Conservation (phyloP, 2,113 vertebrate genomes). For the Paradisaea rubra region DNA sequence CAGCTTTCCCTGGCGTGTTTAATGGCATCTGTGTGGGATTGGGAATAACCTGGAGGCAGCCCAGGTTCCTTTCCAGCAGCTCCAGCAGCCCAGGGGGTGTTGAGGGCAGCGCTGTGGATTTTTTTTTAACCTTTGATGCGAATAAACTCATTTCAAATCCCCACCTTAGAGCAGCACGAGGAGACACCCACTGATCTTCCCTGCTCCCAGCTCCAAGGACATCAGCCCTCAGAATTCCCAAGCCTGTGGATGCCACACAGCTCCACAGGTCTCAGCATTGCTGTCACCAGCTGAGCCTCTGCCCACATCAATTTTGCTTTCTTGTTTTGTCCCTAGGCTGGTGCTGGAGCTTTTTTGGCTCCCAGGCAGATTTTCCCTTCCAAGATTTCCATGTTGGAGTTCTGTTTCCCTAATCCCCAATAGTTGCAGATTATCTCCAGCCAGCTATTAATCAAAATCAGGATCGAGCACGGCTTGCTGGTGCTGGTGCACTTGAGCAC, state of each 20-base stretch:
- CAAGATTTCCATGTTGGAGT: conserved; percentile 16
- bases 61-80: not conserved
- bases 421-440: conserved; percentile 11
- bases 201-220: not conserved
- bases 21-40: not conserved
- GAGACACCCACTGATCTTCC: not conserved
- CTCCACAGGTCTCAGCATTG: not conserved
- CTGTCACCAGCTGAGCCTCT: not conserved
- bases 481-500: not conserved
- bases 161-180: fast-evolving
- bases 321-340: not conserved
- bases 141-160: not conserved
- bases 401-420: conserved; percentile 2
- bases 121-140: not conserved
- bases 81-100: not conserved
- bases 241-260: fast-evolving
- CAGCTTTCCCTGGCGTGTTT: not conserved
- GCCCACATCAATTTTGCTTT: not conserved
- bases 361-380: not conserved
- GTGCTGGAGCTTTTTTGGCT: not conserved
- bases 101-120: fast-evolving
- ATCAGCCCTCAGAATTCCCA: not conserved
- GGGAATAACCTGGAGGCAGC: not conserved
- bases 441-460: conserved; percentile 47
- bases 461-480: not conserved